Evolutionary conservation across 1,140 invertebrate species (phyloP), one percentile per base, ranked within the genome.

Genomic region (Hesperophylax magnus): DNA sequence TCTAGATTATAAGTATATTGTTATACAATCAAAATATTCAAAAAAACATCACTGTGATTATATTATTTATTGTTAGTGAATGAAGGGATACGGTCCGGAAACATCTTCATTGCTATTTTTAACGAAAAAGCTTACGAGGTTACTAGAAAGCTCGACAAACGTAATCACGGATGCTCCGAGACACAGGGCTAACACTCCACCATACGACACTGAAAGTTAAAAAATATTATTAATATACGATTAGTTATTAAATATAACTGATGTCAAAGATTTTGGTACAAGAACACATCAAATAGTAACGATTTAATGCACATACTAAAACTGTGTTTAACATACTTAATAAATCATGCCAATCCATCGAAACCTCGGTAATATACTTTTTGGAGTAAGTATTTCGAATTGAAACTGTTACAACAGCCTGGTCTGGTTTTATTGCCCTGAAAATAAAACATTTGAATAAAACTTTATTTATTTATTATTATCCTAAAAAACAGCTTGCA

Each of bases 291-390:
- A 6, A 34, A 8, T 7, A 34, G 34, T 14, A 47, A 14, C 1
- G 11, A 47, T 47, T 47, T 11, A 14, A 14, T 47, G 2, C 11
- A 14, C 3, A 1, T 14, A 14, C 34, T 14, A 56, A 75, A 75
- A 18, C 15, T 60, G 6, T 34, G 27, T 20, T 27, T 9, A 27
- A 27, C 72, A 1, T 65, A 80, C 79, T 60, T 60, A 80, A 20
- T 34, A 67, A 31, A 80, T 80, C 72, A 69, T 80, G 53, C 79
- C 79, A 80, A 54, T 80, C 20, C 71, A 80, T 80, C 17, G 56
- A 77, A 2, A 80, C 79, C 54, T 80, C 79, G 1, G 60, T 80
- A 69, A 67, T 74, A 63, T 54, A 80, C 67, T 58, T 31, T 31
- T 17, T 80, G 7, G 71, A 80, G 27, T 63, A 31, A 20, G 39